Evolutionary conservation across 2,888 invertebrate genomes (phyloP).

Genomic region (Chymomyza amoena): DNA sequence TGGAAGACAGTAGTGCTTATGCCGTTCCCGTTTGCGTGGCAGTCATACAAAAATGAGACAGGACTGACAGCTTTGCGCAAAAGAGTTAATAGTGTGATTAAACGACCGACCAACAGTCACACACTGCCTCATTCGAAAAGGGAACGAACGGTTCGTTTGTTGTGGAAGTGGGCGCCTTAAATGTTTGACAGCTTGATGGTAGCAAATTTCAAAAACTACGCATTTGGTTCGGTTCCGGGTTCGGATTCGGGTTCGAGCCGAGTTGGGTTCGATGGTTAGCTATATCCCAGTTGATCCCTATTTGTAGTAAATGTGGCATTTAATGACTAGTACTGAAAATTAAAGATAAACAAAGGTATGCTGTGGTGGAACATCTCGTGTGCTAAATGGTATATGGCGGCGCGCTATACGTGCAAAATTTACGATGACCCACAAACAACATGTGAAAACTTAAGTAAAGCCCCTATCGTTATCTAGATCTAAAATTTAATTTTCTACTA

Average conservation of each 20-base stretch:
- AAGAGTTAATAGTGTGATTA: conserved; percentile 76
- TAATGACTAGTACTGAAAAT: not conserved
- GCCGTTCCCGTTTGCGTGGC: conserved; percentile 41
- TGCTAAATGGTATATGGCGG: not conserved
- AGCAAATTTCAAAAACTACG: conserved; percentile 1
- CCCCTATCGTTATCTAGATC: conserved; percentile 27
- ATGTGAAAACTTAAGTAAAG: conserved; percentile 46
- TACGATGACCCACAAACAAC: conserved; percentile 4
- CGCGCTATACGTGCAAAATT: not conserved
- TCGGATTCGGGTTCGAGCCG: too few relatives aligned
- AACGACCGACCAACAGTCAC: conserved; percentile 51
- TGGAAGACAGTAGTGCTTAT: conserved; percentile 72
- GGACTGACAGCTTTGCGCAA: conserved; percentile 75
- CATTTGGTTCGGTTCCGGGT: not conserved
- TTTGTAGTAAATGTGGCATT: too few relatives aligned
- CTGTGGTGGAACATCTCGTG: not conserved
- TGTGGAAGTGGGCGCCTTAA: conserved; percentile 51
- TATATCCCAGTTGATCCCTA: too few relatives aligned
- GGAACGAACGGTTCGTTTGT: not conserved
- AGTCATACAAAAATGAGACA: conserved; percentile 48
- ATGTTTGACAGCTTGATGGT: conserved; percentile 52
- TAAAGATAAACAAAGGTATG: too few relatives aligned
- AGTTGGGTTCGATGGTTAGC: too few relatives aligned
- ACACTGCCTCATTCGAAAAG: conserved; percentile 52
- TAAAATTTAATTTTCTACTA: not conserved